A percentile compares a stretch with the other conserved stretches of the same genome.
These are phyloP conservation scores for Cephus sareptanus DNA, from an alignment of 2,888 invertebrate species.

Conservation along the genomic window DNA sequence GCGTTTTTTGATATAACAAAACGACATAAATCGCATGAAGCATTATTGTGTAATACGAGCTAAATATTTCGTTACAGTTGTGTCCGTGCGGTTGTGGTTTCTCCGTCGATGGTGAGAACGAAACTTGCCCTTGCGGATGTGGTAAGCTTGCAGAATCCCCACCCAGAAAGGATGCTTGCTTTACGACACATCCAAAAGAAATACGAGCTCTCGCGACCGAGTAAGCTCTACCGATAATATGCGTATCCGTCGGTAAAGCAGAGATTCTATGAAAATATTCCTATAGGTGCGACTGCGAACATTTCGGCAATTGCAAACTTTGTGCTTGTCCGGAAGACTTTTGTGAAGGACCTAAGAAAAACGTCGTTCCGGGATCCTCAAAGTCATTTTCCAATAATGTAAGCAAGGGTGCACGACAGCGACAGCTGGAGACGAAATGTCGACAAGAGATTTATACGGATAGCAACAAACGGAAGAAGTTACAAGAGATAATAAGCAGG, in stretches of 20 bases:
- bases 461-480: conserved; percentile 26
- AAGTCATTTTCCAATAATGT: background rate
- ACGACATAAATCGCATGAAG: background rate
- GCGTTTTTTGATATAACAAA: background rate
- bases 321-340: background rate
- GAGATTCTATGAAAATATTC: background rate
- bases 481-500: conserved; percentile 21
- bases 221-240: background rate
- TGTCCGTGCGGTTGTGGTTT: conserved; percentile 37
- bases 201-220: background rate
- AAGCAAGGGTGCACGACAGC: background rate
- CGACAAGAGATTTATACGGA: conserved; percentile 24
- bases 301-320: background rate
- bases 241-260: background rate
- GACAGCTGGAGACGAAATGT: conserved; percentile 12
- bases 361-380: background rate
- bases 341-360: background rate
- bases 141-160: conserved; percentile 11
- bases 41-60: background rate
- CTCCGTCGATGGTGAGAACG: conserved; percentile 12
- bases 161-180: background rate
- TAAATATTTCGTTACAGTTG: conserved; percentile 15
- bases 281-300: background rate
- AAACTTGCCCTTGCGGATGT: conserved; percentile 31
- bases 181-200: background rate